Percentiles rank a stretch among this genome's conserved stretches.
Evolutionary conservation across 2,797 vertebrate species (phyloP).

Genomic region (Pyrrhura leucotis): DNA sequence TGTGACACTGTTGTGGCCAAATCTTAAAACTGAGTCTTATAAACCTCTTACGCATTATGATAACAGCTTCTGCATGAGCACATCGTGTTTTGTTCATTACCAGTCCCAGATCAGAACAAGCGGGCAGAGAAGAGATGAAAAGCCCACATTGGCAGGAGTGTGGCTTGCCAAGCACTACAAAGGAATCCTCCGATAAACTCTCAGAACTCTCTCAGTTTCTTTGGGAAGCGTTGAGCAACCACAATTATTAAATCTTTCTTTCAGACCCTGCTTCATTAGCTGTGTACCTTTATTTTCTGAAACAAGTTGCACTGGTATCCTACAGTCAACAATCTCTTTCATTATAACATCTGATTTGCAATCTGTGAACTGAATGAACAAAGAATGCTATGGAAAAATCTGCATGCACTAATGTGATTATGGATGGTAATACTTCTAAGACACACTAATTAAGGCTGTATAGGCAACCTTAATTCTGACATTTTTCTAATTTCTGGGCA

Average conservation of each 20-base stretch:
- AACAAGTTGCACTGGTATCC: neutral
- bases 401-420: conserved; percentile 39
- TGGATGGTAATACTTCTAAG: conserved; percentile 53
- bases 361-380: neutral
- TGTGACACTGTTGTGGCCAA: neutral
- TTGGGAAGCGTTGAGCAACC: neutral
- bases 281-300: neutral
- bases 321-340: neutral
- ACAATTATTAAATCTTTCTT: neutral
- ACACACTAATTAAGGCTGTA: conserved; percentile 47
- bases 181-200: neutral
- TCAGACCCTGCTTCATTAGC: neutral
- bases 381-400: conserved; percentile 12
- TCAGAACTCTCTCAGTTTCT: neutral
- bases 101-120: neutral
- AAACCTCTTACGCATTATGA: neutral
- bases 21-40: neutral
- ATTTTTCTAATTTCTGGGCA: conserved; percentile 61
- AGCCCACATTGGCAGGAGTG: neutral
- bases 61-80: neutral
- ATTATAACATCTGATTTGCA: conserved; percentile 28
- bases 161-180: neutral
- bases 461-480: conserved; percentile 54
- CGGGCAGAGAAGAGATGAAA: neutral
- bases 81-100: neutral